Base-by-base conservation (phyloP, 2,113 vertebrate genomes). In the Oryctolagus cuniculus region DNA sequence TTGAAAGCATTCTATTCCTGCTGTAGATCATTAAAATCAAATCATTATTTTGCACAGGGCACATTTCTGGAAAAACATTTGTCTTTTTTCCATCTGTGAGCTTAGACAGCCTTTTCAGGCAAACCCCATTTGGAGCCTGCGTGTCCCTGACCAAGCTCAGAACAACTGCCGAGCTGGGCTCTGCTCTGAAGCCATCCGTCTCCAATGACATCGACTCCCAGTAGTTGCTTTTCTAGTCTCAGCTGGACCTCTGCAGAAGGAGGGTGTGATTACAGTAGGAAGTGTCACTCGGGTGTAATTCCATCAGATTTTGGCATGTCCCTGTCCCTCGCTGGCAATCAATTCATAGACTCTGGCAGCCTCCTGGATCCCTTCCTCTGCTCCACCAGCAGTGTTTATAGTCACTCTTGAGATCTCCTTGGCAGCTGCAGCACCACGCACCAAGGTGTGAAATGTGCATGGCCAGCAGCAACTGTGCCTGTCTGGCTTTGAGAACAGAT, bases 371-470 rank as follows among this genome's bases (percentile, higher is more conserved):
- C 61, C 49, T 80, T 4, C 10, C 75, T 67, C 51, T 4, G 12
- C 66, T 55, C 1, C 3, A 75, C 84, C 88, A 49, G 24, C 51
- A 21, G 49, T 70, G 61, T 79, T 89, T 29, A 34, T 4, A 74
- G 90, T 44, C 77, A 44, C 92, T 67, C 69, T 49, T 12, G 34
- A 80, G 67, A 69, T 16, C 13, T 0, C 19, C 67, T 72, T 84
- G 94, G 94, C 92, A 90, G 89, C 89, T 84, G 61, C 34, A 38
- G 61, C 36, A 6, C 38, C n/a, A 9, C 66, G 19, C 79, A n/a
- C 72, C 44, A 25, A 44, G 29, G 89, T 89, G 91, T 81, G 89
- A 93, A 72, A 58, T 22, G 31, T 29, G 25, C 55, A 53, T 0
- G 0, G 87, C 86, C 49, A 29, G 87, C 22, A 53, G 27, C n/a